Percentiles rank a stretch among this genome's conserved stretches.
phyloP scores from a whole-genome alignment of 2,113 vertebrate genomes.

The Saccopteryx bilineata region DNA sequence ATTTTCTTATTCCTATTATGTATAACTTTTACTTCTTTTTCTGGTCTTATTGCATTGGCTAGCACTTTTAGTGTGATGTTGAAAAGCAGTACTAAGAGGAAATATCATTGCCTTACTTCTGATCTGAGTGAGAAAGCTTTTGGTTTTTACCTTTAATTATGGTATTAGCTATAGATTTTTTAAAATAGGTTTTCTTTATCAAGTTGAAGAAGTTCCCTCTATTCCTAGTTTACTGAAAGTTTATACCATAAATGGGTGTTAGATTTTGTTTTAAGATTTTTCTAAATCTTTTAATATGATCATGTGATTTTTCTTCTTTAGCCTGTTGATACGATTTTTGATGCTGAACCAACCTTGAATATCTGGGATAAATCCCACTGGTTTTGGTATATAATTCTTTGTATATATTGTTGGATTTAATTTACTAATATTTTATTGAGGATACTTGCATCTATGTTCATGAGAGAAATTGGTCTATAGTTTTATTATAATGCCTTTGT shows the following conservation, averaged over 20 bases:
- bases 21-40: background rate
- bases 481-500: background rate
- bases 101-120: background rate
- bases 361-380: background rate
- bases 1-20: background rate
- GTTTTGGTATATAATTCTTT: background rate
- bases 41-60: background rate
- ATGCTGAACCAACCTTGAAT: background rate
- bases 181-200: background rate
- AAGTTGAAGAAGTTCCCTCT: background rate
- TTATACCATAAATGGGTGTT: background rate
- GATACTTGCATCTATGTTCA: background rate
- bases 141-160: slow-evolving; percentile 2
- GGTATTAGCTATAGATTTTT: background rate
- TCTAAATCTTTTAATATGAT: background rate
- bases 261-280: background rate
- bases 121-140: background rate
- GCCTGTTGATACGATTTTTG: background rate
- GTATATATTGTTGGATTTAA: background rate
- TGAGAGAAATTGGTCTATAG: background rate
- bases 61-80: background rate
- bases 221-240: background rate
- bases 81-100: background rate
- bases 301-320: slow-evolving; percentile 20
- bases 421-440: background rate